These are phyloP conservation scores for Leptopilina syphax DNA, from an alignment of 2,888 invertebrate species.

Conservation along the genomic window DNA sequence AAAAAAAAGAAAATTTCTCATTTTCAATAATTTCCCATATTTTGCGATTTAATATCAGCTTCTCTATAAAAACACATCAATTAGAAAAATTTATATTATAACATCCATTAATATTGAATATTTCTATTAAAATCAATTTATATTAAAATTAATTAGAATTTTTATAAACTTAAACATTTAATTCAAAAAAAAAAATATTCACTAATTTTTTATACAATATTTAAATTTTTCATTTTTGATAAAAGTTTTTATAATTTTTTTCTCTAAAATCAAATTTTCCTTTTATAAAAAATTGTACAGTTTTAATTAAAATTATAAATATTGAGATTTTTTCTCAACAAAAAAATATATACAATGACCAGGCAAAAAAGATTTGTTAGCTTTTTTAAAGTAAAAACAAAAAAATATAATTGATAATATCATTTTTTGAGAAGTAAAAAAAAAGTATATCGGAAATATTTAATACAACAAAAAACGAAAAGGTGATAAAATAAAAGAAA, in stretches of 20 bases:
- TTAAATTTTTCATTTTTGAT: too few species aligned
- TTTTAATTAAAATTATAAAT: not conserved
- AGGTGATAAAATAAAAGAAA: conserved; percentile 13
- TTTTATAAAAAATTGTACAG: not conserved
- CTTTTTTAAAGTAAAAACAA: not conserved
- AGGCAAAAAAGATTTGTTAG: conserved; percentile 3
- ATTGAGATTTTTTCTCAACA: conserved; percentile 9
- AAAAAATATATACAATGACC: not conserved
- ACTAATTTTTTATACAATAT: too few species aligned
- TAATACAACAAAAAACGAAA: conserved; percentile 1
- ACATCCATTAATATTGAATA: too few species aligned
- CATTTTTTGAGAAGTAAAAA: conserved; percentile 18
- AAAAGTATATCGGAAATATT: conserved; percentile 12
- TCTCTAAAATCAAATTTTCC: not conserved
- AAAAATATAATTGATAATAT: conserved; percentile 9
- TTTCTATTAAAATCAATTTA: not conserved
- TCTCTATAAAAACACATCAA: not conserved
- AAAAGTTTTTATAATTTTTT: too few species aligned
- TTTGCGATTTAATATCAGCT: not conserved
- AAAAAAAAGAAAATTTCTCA: not conserved
- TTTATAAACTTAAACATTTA: too few species aligned
- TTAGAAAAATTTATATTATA: not conserved
- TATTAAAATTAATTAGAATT: not conserved
- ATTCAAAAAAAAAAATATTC: too few species aligned
- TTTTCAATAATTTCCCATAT: not conserved